Evolutionary conservation across 2,797 vertebrate species (phyloP).

Genomic region (Poeciliopsis paucimaculata): DNA sequence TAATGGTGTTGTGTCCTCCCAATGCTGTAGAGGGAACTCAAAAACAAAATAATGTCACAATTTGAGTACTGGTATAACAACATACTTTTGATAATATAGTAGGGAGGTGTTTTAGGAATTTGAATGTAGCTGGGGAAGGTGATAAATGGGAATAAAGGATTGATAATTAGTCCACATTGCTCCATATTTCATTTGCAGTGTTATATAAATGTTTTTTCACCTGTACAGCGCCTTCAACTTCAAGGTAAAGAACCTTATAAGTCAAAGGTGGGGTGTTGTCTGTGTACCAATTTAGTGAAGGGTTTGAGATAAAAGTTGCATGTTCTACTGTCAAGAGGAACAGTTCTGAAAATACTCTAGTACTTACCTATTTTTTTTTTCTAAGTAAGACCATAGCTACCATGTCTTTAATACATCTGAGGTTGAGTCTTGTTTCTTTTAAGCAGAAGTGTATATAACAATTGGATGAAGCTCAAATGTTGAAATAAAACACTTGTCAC

Average conservation of each 20-base stretch:
- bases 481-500: background rate
- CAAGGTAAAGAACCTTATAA: background rate
- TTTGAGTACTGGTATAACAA: background rate
- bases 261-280: background rate
- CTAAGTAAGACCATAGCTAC: background rate
- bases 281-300: background rate
- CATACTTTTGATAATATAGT: background rate
- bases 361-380: background rate
- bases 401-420: background rate
- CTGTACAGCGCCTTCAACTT: background rate
- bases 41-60: background rate
- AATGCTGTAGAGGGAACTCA: too few species aligned
- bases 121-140: background rate
- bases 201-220: background rate
- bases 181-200: background rate
- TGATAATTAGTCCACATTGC: too few species aligned
- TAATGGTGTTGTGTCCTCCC: too few species aligned
- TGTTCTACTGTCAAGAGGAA: background rate
- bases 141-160: background rate
- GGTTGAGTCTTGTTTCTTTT: background rate
- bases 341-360: background rate
- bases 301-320: background rate
- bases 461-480: background rate
- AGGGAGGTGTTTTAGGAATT: background rate
- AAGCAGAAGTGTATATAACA: background rate